Base-by-base conservation (phyloP, 2,888 invertebrate species). In the Harmothoe impar region DNA sequence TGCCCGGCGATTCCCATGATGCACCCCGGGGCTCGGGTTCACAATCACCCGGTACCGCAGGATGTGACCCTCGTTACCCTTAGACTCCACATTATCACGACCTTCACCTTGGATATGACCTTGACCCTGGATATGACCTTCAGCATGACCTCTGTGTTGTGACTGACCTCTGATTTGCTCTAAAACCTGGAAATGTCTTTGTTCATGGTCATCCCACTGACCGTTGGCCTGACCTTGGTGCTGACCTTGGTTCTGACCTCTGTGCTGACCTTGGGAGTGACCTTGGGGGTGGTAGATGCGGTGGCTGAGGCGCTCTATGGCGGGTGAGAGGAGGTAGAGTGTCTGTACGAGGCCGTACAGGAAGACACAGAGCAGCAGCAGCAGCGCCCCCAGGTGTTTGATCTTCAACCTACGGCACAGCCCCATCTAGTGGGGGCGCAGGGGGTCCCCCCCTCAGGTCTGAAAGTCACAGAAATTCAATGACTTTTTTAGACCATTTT, bases 391-490 rank as follows among this genome's bases (percentile, higher is more conserved):
- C 86, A 86, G 56, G 56, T 86, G 86, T 54, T 86, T 86, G 86
- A 86, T 86, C 56, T 86, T 86, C 54, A 86, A 52, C 52, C 86
- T 86, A 54, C 54, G 56, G 20, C 86, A 86, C 54, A 86, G 43
- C 43, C 43, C 43, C 43, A 43, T 43, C 43, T 43, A 10, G 43
- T 43, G 43, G 43, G n/a, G n/a, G n/a, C n/a, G n/a, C n/a, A n/a
- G n/a, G n/a, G n/a, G n/a, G n/a, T n/a, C n/a, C n/a, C n/a, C n/a
- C n/a, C n/a, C n/a, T n/a, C n/a, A n/a, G n/a, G n/a, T n/a, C n/a
- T n/a, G n/a, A n/a, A n/a, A n/a, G n/a, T n/a, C n/a, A n/a, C n/a
- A n/a, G n/a, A n/a, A n/a, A n/a, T n/a, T n/a, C n/a, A n/a, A n/a
- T n/a, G n/a, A n/a, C n/a, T n/a, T n/a, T n/a, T 43, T 43, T 43